Percentiles rank a stretch among this genome's conserved stretches.
Evolutionary conservation across 2,888 invertebrate species (phyloP).

Genomic region (Drosophila macrothrix): DNA sequence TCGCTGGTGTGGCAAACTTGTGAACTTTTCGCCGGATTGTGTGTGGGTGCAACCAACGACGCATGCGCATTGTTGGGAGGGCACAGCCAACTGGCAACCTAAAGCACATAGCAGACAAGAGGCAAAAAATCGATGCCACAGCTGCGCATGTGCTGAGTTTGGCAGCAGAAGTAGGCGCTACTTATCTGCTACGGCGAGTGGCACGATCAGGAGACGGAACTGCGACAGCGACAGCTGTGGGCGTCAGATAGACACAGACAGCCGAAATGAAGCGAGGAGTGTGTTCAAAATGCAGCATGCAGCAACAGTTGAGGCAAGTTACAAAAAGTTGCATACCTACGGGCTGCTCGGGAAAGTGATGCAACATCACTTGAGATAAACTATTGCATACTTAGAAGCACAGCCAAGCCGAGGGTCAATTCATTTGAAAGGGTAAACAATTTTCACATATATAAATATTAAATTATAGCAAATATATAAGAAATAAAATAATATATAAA

Average conservation of each 20-base stretch:
- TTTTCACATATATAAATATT: background rate
- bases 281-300: conserved; percentile 12
- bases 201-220: conserved; percentile 65
- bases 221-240: conserved; percentile 29
- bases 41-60: conserved; percentile 60
- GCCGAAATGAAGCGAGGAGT: background rate
- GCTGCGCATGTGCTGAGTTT: conserved; percentile 52
- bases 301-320: background rate
- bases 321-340: conserved; percentile 37
- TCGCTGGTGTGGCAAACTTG: conserved; percentile 43
- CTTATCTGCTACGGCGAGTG: conserved; percentile 69
- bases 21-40: conserved; percentile 51
- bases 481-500: no score
- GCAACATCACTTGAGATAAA: background rate
- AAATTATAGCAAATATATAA: background rate
- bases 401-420: background rate
- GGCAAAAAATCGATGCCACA: conserved; percentile 25
- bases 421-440: background rate
- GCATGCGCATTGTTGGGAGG: conserved; percentile 44
- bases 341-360: conserved; percentile 5
- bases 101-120: conserved; percentile 4
- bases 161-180: conserved; percentile 27
- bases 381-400: conserved; percentile 38
- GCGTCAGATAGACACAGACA: conserved; percentile 23
- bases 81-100: conserved; percentile 21